A percentile compares a stretch with the other conserved stretches of the same genome.
phyloP scores from a whole-genome alignment of 2,113 vertebrate genomes.

The Apodemus sylvaticus region DNA sequence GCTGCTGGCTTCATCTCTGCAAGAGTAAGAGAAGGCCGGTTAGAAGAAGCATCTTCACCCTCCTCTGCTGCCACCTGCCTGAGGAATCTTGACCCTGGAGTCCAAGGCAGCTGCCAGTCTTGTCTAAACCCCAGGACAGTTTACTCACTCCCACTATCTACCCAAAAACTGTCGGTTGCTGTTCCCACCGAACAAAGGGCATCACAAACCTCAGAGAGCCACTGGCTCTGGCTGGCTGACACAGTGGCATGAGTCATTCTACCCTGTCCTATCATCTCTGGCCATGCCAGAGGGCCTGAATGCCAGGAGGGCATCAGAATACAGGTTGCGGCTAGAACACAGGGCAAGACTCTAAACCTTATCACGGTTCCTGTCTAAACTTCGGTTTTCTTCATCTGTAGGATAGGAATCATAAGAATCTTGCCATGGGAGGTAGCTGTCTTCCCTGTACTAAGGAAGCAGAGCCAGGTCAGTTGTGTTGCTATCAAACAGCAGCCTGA shows the following conservation, averaged over 20 bases:
- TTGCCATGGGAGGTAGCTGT: not conserved
- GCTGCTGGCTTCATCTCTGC: slow-evolving; percentile 84
- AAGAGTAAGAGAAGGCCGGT: slow-evolving; percentile 21
- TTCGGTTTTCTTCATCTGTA: slow-evolving; percentile 3
- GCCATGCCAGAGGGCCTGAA: not conserved
- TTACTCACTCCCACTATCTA: not conserved
- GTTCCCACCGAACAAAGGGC: not conserved
- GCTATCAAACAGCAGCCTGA: not conserved
- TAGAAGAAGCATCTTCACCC: not conserved
- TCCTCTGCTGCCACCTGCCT: slow-evolving; percentile 12
- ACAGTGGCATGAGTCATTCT: not conserved
- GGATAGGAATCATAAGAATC: not conserved
- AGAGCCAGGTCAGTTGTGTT: not conserved
- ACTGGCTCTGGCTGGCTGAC: not conserved
- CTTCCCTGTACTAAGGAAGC: not conserved
- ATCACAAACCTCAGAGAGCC: not conserved
- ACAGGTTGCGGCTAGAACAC: not conserved
- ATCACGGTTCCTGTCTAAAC: slow-evolving; percentile 10
- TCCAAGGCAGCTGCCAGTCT: not conserved
- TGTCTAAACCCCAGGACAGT: not conserved
- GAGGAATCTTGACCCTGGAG: not conserved
- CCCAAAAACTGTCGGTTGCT: not conserved
- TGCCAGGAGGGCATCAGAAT: not conserved
- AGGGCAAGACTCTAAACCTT: not conserved
- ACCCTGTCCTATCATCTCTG: not conserved